Evolutionary conservation across 2,113 vertebrate genomes (phyloP).

Genomic region (Microtus ochrogaster): DNA sequence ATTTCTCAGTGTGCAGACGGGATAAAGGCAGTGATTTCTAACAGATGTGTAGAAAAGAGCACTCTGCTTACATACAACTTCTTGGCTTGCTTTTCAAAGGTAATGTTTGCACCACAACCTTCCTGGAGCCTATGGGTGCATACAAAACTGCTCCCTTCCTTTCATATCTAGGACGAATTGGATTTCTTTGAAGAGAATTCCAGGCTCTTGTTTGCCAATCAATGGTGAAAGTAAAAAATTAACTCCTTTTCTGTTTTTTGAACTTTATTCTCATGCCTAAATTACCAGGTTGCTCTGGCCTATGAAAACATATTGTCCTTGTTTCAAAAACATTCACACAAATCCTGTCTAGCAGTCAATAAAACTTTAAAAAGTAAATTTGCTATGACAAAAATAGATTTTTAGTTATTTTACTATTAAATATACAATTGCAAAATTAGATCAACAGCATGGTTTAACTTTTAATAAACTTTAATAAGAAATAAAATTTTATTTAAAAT

Average conservation of each 20-base stretch:
- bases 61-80: slow-evolving; percentile 18
- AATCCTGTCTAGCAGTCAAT: neutral
- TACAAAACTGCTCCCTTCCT: neutral
- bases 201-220: neutral
- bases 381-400: neutral
- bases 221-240: slow-evolving; percentile 29
- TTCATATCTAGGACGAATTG: neutral
- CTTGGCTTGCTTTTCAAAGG: slow-evolving; percentile 42
- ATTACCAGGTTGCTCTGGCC: neutral
- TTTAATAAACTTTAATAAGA: neutral
- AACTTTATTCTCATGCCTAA: neutral
- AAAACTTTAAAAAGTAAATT: neutral
- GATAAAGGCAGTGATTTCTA: slow-evolving; percentile 23
- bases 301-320: neutral
- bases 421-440: neutral
- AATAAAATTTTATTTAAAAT: neutral
- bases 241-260: neutral
- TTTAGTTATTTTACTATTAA: neutral
- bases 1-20: slow-evolving; percentile 55
- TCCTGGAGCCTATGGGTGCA: neutral
- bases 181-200: slow-evolving; percentile 15
- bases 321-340: neutral
- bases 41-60: slow-evolving; percentile 23
- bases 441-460: neutral
- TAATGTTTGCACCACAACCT: slow-evolving; percentile 3